These are phyloP conservation scores for Actinia equina DNA, from an alignment of 64 coral and sea anemone genomes.

Conservation along the genomic window DNA sequence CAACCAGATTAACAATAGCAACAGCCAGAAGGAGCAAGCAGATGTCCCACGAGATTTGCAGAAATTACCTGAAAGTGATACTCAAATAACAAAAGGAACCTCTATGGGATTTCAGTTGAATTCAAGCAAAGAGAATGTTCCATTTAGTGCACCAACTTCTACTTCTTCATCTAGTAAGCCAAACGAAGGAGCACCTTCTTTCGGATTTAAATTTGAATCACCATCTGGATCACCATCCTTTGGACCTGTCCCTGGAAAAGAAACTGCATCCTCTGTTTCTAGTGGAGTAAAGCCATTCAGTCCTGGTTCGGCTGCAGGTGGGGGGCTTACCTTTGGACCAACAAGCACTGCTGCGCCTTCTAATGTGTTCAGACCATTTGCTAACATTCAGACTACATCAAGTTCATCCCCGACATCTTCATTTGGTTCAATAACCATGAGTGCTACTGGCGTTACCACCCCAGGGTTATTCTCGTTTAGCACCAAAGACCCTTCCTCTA, in stretches of 20 bases:
- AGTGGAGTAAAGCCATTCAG: background rate
- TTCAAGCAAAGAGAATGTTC: background rate
- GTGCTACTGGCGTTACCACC: background rate
- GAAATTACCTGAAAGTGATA: background rate
- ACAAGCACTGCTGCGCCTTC: background rate
- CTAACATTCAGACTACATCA: background rate
- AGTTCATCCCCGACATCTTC: background rate
- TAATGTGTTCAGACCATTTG: slow-evolving; percentile 3
- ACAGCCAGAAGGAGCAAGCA: background rate
- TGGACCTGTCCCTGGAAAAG: background rate
- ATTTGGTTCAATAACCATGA: slow-evolving; percentile 11
- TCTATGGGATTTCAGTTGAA: background rate
- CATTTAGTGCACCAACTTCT: background rate
- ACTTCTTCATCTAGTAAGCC: background rate
- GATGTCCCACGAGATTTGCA: background rate
- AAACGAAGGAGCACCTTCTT: background rate
- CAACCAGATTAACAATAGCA: background rate
- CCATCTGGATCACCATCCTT: background rate
- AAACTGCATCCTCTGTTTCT: background rate
- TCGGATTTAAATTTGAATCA: background rate
- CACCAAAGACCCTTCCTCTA: background rate
- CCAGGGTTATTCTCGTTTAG: background rate
- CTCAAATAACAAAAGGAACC: background rate
- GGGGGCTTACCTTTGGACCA: background rate
- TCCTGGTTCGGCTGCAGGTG: background rate